Conservation (phyloP, 2,888 invertebrate species). For the Pseudanteris insignis region DNA sequence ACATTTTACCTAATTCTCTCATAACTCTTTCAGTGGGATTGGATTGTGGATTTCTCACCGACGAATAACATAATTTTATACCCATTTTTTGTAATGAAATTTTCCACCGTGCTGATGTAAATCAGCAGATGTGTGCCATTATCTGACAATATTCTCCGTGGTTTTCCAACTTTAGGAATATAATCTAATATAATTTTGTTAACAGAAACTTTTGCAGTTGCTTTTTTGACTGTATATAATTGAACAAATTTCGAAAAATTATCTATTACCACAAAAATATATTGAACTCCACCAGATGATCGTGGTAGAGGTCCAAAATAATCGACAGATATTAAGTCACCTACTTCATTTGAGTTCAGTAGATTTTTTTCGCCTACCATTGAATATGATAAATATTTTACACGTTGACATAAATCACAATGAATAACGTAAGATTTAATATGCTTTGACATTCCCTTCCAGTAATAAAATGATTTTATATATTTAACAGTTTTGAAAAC, state of each 20-base stretch:
- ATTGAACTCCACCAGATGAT: not conserved
- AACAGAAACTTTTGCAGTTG: slow-evolving; percentile 11
- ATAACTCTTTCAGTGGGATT: slow-evolving; percentile 48
- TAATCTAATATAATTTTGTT: slow-evolving; percentile 3
- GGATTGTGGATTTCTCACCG: slow-evolving; percentile 20
- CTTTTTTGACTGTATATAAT: slow-evolving; percentile 14
- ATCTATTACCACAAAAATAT: slow-evolving; percentile 4
- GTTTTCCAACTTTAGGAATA: slow-evolving; percentile 10
- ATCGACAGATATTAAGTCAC: not conserved
- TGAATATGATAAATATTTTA: slow-evolving; percentile 10
- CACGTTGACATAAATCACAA: slow-evolving; percentile 13
- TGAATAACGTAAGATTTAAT: slow-evolving; percentile 3
- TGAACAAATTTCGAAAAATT: slow-evolving; percentile 20
- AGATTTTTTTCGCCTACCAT: not conserved
- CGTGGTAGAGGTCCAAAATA: not conserved
- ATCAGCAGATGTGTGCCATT: slow-evolving; percentile 7
- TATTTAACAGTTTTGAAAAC: slow-evolving; percentile 10
- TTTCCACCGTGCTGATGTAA: slow-evolving; percentile 11
- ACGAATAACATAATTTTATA: slow-evolving; percentile 6
- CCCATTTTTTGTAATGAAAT: slow-evolving; percentile 2
- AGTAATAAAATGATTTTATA: slow-evolving; percentile 3
- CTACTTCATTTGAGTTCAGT: not conserved
- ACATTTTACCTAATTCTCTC: too few relatives aligned
- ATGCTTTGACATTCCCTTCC: slow-evolving; percentile 5
- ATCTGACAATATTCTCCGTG: slow-evolving; percentile 8